A percentile compares a stretch with the other conserved stretches of the same genome.
Conservation (phyloP, 2,113 vertebrate species). For the Takifugu bimaculatus region DNA sequence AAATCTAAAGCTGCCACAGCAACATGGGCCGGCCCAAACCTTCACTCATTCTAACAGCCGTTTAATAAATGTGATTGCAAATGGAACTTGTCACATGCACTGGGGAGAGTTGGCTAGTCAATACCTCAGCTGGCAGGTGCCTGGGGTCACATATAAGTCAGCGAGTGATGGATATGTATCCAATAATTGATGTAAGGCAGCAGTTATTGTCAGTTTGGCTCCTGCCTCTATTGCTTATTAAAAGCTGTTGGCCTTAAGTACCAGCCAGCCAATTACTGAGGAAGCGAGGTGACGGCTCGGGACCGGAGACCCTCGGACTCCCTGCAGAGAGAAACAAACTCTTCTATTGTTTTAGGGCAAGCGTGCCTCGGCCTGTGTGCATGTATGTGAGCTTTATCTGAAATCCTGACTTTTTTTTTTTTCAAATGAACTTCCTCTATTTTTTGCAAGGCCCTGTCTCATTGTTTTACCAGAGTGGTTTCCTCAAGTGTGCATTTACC, state of each 20-base stretch:
- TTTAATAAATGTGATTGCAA: slow-evolving; percentile 82
- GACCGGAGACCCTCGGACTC: slow-evolving; percentile 51
- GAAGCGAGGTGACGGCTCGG: slow-evolving; percentile 62
- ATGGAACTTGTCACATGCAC: slow-evolving; percentile 79
- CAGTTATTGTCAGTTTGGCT: slow-evolving; percentile 79
- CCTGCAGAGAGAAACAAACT: slow-evolving; percentile 35
- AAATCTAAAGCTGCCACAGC: slow-evolving; percentile 52
- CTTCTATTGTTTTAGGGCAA: slow-evolving; percentile 51
- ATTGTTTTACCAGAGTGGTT: slow-evolving; percentile 67
- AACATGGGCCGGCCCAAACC: slow-evolving; percentile 41
- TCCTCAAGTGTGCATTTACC: slow-evolving; percentile 60
- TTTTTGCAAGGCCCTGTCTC: slow-evolving; percentile 42
- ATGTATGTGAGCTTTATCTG: slow-evolving; percentile 9
- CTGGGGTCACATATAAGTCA: slow-evolving; percentile 82
- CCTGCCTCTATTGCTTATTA: slow-evolving; percentile 80
- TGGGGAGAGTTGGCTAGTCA: slow-evolving; percentile 70
- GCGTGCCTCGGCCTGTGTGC: background rate
- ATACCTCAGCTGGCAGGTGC: slow-evolving; percentile 79
- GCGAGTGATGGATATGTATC: slow-evolving; percentile 89
- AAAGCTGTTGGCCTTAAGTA: slow-evolving; percentile 81
- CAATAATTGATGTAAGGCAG: slow-evolving; percentile 83
- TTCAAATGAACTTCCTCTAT: slow-evolving; percentile 57
- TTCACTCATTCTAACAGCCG: slow-evolving; percentile 79
- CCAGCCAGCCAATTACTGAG: slow-evolving; percentile 76
- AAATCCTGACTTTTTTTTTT: slow-evolving; percentile 44